Evolutionary conservation across 2,888 invertebrate species (phyloP), one percentile per base, ranked within the genome.

Genomic region (Griposia aprilina): DNA sequence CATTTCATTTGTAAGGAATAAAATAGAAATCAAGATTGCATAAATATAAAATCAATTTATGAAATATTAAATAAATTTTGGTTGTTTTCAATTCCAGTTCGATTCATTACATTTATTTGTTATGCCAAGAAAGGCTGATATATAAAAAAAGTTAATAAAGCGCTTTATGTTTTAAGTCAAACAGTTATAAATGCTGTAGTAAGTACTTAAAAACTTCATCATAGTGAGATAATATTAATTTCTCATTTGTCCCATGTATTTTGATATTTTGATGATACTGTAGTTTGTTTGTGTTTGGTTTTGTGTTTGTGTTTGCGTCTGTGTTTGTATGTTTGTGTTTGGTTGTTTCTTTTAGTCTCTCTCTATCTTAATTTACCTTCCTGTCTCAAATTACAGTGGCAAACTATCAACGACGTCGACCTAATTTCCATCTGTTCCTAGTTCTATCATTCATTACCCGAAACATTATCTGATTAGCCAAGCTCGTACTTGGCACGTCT

Each of bases 61-160:
- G 3, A 48, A 20, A 8, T 20, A 50, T 67, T 50, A 8, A 13
- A 50, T 50, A 0, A 11, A 30, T 52, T 48, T 63, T 75, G 45
- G 8, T 3, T 52, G 36, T 52, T 20, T 79, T 77, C 60, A 73
- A 79, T 67, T 60, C 30, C 60, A 60, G 30, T 59, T 59, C 5
- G 26, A 59, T n/a, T 74, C 30, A 48, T 60, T 45, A 0, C 10
- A 66, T 15, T 45, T 17, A 45, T n/a, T 48, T 84, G 80, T 84
- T 85, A 83, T 84, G 81, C 69, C 30, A 80, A 59, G 74, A 74
- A 81, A 83, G 76, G 79, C 71, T 48, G 4, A 59, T 45, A 50
- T 55, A 36, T 13, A 57, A 65, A 45, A 8, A 50, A 69, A 59
- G 48, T 13, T 8, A 45, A 6, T 45, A 45, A 45, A 45, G 45